phyloP scores from a whole-genome alignment of 2,797 vertebrate species.

The Eulemur mongoz region DNA sequence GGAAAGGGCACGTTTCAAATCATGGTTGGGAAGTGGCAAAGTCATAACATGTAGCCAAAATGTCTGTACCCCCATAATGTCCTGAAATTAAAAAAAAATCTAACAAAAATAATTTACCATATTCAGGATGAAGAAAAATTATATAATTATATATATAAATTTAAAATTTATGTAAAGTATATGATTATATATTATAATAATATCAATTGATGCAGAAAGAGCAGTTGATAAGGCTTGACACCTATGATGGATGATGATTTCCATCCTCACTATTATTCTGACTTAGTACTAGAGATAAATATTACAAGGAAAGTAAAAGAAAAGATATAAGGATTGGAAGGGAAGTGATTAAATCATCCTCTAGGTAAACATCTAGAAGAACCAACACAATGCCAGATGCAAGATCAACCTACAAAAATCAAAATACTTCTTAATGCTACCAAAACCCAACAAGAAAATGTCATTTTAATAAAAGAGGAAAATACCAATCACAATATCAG shows the following conservation, averaged over 20 bases:
- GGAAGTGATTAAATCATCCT: not conserved
- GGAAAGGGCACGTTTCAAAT: too few species aligned
- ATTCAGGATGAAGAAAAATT: conserved; percentile 32
- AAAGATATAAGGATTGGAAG: not conserved
- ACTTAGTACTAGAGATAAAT: not conserved
- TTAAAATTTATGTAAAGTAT: not conserved
- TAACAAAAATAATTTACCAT: not conserved
- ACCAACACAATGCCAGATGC: not conserved
- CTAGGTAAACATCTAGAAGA: not conserved
- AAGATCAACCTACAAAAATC: not conserved
- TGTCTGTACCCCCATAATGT: too few species aligned
- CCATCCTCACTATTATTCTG: not conserved
- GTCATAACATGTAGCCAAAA: too few species aligned
- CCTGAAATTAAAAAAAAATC: not conserved
- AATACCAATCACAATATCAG: not conserved
- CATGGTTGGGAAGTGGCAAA: too few species aligned
- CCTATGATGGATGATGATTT: not conserved
- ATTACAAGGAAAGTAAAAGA: not conserved
- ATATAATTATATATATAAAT: not conserved
- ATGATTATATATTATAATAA: not conserved
- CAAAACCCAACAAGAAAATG: conserved; percentile 28
- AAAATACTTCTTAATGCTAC: not conserved
- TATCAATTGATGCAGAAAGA: not conserved
- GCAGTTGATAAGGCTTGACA: not conserved
- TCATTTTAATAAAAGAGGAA: not conserved